Conservation (phyloP, 2,797 vertebrate genomes). For the Sebastes melanostomus region DNA sequence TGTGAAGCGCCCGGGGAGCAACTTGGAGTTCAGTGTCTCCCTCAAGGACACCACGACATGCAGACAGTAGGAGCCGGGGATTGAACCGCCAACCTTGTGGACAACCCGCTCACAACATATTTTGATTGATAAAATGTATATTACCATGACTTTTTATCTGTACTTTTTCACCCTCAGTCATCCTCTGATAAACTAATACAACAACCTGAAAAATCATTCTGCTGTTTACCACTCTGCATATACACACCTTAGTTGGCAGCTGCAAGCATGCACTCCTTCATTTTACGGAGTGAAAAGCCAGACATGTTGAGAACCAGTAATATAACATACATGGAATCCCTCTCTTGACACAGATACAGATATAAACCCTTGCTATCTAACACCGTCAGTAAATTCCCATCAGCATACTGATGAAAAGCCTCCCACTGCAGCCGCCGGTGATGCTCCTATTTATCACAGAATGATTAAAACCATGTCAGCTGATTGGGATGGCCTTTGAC, state of each 20-base stretch:
- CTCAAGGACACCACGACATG: too few species aligned
- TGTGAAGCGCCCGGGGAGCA: too few species aligned
- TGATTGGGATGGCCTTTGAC: conserved; percentile 26
- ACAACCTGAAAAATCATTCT: not conserved
- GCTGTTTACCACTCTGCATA: not conserved
- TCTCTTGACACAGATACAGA: not conserved
- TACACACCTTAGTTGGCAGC: not conserved
- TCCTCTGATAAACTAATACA: not conserved
- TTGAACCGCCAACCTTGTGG: too few species aligned
- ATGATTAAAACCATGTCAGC: conserved; percentile 7
- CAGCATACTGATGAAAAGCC: not conserved
- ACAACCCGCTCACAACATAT: not conserved
- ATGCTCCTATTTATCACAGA: not conserved
- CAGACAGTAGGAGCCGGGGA: too few species aligned
- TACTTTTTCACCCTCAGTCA: not conserved
- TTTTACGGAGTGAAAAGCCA: not conserved
- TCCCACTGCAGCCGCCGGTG: not conserved
- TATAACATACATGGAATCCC: not conserved
- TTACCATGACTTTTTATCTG: not conserved
- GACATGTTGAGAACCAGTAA: not conserved
- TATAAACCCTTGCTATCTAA: not conserved
- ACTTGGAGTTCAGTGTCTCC: too few species aligned
- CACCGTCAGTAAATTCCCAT: not conserved
- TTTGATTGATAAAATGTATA: not conserved
- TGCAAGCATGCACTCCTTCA: not conserved